Evolutionary conservation across 2,113 vertebrate genomes (phyloP), one percentile per base, ranked within the genome.

Genomic region (Cyprichromis sp.): DNA sequence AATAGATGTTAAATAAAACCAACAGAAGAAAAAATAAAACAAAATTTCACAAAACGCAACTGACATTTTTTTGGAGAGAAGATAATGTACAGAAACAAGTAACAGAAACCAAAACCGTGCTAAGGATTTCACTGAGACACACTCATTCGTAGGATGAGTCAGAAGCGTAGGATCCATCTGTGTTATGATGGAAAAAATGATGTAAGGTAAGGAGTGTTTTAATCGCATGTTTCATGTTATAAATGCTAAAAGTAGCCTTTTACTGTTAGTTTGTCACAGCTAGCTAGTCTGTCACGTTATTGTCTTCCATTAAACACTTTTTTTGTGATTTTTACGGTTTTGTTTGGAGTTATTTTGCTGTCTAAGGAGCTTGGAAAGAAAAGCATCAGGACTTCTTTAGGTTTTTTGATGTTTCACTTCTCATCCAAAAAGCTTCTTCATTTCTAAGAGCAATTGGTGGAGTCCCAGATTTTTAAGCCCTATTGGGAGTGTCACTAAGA

Each of bases 321-420:
- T 29, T 10, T 31, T 9, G 57, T 61, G 8, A 61, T 61, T 61
- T 61, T 61, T 61, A 31, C 8, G 0, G 8, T 61, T 31, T 61
- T 61, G 57, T 61, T 61, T 61, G 26, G 26, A 0, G 0, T 61
- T 61, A 31, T 61, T 61, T 61, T 61, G 57, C 0, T 0, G 55
- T 59, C 55, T 9, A 59, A 0, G 55, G 14, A 59, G 14, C 55
- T 59, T 6, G 55, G 26, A 59, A 59, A 59, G 26, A 59, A 59
- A 59, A 59, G 14, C 8, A 16, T 3, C 26, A 31, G 55, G 55
- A 31, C 55, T 59, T 59, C 13, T 29, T 31, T 59, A 17, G 8
- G 0, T 59, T 57, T 59, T 5, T 16, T 2, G 55, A 66, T 66
- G 31, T 36, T 66, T 66, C 61, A 36, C 17, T 17, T 66, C 17